Evolutionary conservation across 2,888 invertebrate genomes (phyloP), one percentile per base, ranked within the genome.

Genomic region (Abrostola tripartita): DNA sequence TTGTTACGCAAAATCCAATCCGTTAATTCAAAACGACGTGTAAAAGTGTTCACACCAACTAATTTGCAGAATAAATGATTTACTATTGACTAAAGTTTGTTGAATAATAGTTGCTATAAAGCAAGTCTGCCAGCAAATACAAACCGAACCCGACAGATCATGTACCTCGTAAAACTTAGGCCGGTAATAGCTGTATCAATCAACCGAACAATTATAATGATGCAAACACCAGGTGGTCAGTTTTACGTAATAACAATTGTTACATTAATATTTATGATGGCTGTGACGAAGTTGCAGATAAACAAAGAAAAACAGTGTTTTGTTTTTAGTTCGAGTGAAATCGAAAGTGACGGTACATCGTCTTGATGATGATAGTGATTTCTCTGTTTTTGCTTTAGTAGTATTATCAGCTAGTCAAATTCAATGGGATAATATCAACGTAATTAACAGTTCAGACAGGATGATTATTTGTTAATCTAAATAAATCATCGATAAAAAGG

Each of bases 151-250:
- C 61, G 61, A 66, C 59, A 58, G 54, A 56, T 61, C 74, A 70
- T 76, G 78, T 76, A 60, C 53, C 55, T 51, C 67, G 68, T 85
- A 82, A 82, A 80, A 82, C 78, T 81, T 78, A 74, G 69, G 61
- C 61, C 50, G 61, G 81, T 84, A 85, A 82, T 83, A 71, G 77
- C 74, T 79, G 83, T 84, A 89, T 89, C 90, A 90, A 90, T 90
- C 89, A 89, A 85, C 69, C 60, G 74, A 82, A 85, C 88, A 88
- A 88, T 89, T 86, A 89, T 70, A 81, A 68, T 85, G 85, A 86
- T 82, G 84, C 85, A 84, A 87, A 85, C 86, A 67, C 89, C 91
- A 90, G 90, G 90, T 90, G 91, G 90, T 77, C 87, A 78, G 67
- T 35, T 81, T 87, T 85, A 87, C 83, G 86, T 85, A 88, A 88